Conservation (phyloP, 2,888 invertebrate species). For the Aquatica leii region DNA sequence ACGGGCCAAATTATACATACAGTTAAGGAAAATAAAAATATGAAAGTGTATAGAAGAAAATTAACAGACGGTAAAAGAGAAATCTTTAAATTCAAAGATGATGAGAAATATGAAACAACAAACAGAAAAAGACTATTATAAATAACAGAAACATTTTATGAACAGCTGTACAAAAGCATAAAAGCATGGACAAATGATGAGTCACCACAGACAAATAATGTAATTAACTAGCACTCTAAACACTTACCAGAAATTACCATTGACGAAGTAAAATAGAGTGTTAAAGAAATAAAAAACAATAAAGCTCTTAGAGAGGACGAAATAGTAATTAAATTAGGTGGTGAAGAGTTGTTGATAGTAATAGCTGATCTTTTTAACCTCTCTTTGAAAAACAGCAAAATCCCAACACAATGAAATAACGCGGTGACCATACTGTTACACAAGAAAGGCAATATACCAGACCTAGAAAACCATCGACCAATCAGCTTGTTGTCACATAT, state of each 20-base stretch:
- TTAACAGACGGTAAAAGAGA: background rate
- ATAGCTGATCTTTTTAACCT: background rate
- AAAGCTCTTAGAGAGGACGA: no score
- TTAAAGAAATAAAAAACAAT: no score
- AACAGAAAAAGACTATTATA: background rate
- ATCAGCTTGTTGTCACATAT: background rate
- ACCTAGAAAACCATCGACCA: background rate
- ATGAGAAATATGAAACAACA: background rate
- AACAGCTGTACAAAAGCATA: no score
- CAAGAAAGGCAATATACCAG: background rate
- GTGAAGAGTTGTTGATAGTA: no score
- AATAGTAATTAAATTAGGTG: no score
- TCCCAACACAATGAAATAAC: conserved; percentile 6
- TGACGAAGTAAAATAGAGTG: no score
- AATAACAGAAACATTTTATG: background rate
- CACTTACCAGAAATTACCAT: no score
- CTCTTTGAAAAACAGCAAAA: conserved; percentile 4
- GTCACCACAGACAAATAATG: no score
- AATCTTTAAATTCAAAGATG: background rate
- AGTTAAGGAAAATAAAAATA: background rate
- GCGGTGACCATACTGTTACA: no score
- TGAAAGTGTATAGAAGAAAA: background rate
- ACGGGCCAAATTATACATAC: background rate
- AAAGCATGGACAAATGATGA: no score
- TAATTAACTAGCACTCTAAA: no score